Conservation (phyloP, 2,888 invertebrate genomes). For the Pharmacophagus antenor region DNA sequence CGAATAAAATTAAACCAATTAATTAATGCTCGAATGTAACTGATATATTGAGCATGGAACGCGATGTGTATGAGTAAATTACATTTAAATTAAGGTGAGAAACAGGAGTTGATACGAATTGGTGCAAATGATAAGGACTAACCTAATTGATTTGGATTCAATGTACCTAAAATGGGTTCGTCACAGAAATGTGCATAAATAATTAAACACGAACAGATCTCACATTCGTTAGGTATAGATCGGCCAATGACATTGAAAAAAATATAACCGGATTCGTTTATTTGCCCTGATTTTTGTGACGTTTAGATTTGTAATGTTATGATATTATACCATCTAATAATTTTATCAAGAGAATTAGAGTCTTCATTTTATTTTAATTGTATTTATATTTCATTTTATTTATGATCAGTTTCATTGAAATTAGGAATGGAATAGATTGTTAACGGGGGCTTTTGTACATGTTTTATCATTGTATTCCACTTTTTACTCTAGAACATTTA, state of each 20-base stretch:
- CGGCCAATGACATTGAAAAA: conserved; percentile 28
- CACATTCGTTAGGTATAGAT: conserved; percentile 10
- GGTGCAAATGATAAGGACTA: neutral
- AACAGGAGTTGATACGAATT: neutral
- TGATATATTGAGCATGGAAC: conserved; percentile 1
- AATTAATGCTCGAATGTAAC: conserved; percentile 7
- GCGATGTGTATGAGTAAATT: neutral
- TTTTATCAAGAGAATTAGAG: neutral
- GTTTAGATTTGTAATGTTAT: neutral
- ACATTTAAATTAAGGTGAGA: conserved; percentile 4
- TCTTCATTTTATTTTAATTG: neutral
- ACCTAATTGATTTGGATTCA: conserved; percentile 4
- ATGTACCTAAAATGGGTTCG: conserved; percentile 4
- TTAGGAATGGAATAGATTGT: too few relatives aligned
- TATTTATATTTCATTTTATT: neutral
- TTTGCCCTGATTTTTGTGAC: conserved; percentile 19
- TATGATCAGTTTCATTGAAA: too few relatives aligned
- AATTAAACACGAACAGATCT: conserved; percentile 3
- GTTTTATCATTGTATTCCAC: too few relatives aligned
- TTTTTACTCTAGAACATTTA: too few relatives aligned
- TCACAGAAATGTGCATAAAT: conserved; percentile 17
- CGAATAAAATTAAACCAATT: conserved; percentile 11
- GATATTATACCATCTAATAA: conserved; percentile 2
- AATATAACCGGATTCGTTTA: conserved; percentile 22
- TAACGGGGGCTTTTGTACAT: too few relatives aligned